A percentile compares a stretch with the other conserved stretches of the same genome.
Conservation (phyloP, 2,888 invertebrate genomes). For the Callyntrura sp. region DNA sequence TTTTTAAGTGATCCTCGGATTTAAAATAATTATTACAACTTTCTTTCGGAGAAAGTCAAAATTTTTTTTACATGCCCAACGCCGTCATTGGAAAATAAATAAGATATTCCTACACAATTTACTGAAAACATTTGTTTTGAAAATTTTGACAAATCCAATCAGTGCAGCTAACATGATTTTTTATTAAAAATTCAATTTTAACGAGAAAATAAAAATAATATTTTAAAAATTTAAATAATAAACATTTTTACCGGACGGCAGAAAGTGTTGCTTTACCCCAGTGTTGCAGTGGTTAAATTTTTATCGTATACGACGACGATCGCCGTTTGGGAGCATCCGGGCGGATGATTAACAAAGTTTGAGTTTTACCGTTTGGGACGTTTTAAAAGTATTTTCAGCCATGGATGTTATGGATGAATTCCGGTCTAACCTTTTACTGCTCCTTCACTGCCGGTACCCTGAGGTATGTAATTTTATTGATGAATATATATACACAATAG, state of each 20-base stretch:
- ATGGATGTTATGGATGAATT: constrained; percentile 77
- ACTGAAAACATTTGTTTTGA: background rate
- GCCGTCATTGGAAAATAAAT: background rate
- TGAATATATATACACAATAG: background rate
- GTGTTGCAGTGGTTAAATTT: background rate
- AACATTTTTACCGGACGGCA: background rate
- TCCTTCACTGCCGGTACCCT: constrained; percentile 78
- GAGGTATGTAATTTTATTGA: constrained; percentile 69
- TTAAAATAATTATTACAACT: background rate
- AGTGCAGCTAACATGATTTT: background rate
- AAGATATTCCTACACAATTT: background rate
- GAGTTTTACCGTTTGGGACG: constrained; percentile 19
- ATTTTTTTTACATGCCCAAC: background rate
- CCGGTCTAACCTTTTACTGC: constrained; percentile 76
- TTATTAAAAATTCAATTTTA: background rate
- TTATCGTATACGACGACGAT: background rate
- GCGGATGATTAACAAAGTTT: constrained; percentile 5
- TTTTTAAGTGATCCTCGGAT: background rate
- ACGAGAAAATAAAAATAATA: background rate
- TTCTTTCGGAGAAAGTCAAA: background rate
- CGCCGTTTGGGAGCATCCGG: constrained; percentile 12
- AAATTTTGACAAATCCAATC: background rate
- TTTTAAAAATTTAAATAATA: background rate
- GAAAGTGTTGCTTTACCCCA: background rate
- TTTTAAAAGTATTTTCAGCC: constrained; percentile 13